These are phyloP conservation scores for Miichthys miiuy DNA, from an alignment of 2,797 vertebrate species.

Conservation along the genomic window DNA sequence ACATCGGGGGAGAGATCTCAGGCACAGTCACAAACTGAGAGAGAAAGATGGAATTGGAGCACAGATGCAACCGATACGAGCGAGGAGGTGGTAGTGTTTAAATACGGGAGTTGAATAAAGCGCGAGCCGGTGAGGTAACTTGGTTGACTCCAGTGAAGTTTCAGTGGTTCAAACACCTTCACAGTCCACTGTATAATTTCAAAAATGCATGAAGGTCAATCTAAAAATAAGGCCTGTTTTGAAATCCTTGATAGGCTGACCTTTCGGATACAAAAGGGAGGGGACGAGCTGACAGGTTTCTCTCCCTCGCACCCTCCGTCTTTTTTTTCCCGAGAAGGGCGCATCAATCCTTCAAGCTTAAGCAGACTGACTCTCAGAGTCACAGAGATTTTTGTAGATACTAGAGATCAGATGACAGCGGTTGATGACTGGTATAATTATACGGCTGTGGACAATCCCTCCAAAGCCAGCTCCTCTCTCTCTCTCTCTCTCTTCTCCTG, in stretches of 20 bases:
- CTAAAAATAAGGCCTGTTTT: conserved; percentile 40
- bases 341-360: conserved; percentile 28
- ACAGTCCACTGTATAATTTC: conserved; percentile 8
- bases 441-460: background rate
- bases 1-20: conserved; percentile 31
- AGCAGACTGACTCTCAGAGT: conserved; percentile 33
- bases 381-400: conserved; percentile 15
- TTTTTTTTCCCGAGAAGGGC: conserved; percentile 27
- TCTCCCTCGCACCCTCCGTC: conserved; percentile 13
- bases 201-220: conserved; percentile 59
- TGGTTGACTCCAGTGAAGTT: background rate
- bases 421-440: conserved; percentile 39
- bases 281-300: conserved; percentile 10
- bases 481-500: no score
- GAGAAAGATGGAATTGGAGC: conserved; percentile 11
- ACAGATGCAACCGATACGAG: conserved; percentile 16
- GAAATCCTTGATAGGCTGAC: conserved; percentile 45
- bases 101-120: conserved; percentile 25
- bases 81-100: background rate
- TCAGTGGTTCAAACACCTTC: background rate
- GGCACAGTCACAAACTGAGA: conserved; percentile 31
- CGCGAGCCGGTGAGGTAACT: conserved; percentile 16
- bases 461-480: no score
- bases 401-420: conserved; percentile 10
- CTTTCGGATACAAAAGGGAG: conserved; percentile 49